A percentile compares a stretch with the other conserved stretches of the same genome.
phyloP scores from a whole-genome alignment of 1,140 invertebrate species.

The Lethrus apterus region DNA sequence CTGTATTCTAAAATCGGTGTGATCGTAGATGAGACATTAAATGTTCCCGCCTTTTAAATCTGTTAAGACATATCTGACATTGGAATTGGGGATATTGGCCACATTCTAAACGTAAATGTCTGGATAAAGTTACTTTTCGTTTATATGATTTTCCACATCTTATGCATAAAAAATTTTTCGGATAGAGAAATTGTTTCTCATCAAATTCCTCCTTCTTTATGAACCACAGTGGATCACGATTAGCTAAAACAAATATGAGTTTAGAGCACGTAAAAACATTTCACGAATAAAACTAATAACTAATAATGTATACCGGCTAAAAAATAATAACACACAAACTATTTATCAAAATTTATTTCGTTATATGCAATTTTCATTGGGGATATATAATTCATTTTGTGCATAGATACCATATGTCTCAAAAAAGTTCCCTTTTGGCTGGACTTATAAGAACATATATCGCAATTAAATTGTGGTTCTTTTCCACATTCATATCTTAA shows the following conservation, averaged over 20 bases:
- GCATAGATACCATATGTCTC: no score
- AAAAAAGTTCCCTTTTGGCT: no score
- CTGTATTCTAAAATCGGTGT: no score
- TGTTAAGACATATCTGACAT: constrained; percentile 31
- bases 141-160: constrained; percentile 11
- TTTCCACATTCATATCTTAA: neutral
- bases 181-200: neutral
- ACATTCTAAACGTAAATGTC: constrained; percentile 43
- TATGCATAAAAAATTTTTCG: neutral
- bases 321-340: no score
- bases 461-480: neutral
- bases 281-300: neutral
- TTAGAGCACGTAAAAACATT: neutral
- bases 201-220: neutral
- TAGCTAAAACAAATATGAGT: neutral
- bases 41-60: constrained; percentile 15
- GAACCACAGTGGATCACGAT: no score
- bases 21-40: constrained; percentile 4
- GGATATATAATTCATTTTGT: no score
- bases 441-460: neutral
- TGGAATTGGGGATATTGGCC: constrained; percentile 50
- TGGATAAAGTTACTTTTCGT: neutral
- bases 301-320: neutral
- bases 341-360: no score
- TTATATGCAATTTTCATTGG: no score